Conservation (phyloP, 1,140 invertebrate species). For the Camponotus pennsylvanicus region DNA sequence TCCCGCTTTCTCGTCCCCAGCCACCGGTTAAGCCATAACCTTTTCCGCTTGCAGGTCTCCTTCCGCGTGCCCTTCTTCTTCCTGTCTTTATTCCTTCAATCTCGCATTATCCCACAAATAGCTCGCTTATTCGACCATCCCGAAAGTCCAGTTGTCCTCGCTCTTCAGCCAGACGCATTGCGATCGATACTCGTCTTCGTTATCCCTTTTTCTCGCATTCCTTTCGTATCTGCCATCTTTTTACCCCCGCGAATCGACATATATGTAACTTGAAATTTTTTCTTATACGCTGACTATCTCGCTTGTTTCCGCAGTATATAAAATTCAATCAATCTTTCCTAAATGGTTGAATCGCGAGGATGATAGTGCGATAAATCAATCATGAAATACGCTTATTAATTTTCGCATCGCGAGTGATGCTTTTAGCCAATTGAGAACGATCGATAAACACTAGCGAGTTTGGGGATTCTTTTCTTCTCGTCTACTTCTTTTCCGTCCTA, state of each 20-base stretch:
- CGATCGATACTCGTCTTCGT: slow-evolving; percentile 67
- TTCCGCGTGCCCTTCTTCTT: slow-evolving; percentile 35
- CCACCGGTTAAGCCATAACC: slow-evolving; percentile 59
- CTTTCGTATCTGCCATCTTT: slow-evolving; percentile 44
- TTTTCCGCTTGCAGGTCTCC: slow-evolving; percentile 59
- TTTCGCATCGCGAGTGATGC: slow-evolving; percentile 13
- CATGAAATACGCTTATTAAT: slow-evolving; percentile 37
- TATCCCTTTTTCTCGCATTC: slow-evolving; percentile 51
- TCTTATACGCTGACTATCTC: not conserved
- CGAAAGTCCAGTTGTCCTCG: slow-evolving; percentile 69
- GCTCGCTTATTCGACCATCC: slow-evolving; percentile 68
- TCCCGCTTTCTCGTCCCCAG: slow-evolving; percentile 62
- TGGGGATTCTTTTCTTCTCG: slow-evolving; percentile 59
- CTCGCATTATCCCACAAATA: slow-evolving; percentile 76
- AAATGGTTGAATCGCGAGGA: not conserved
- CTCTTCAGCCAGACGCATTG: slow-evolving; percentile 47
- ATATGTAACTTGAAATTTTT: not conserved
- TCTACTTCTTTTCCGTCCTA: slow-evolving; percentile 54
- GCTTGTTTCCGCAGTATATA: not conserved
- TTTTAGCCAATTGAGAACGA: slow-evolving; percentile 42
- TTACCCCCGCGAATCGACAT: not conserved
- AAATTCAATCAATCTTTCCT: not conserved
- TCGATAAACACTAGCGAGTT: slow-evolving; percentile 54
- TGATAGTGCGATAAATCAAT: slow-evolving; percentile 7
- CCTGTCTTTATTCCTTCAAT: slow-evolving; percentile 71